A percentile compares a stretch with the other conserved stretches of the same genome.
Conservation (phyloP, 2,113 vertebrate genomes). For the Lamprologus lemairii region DNA sequence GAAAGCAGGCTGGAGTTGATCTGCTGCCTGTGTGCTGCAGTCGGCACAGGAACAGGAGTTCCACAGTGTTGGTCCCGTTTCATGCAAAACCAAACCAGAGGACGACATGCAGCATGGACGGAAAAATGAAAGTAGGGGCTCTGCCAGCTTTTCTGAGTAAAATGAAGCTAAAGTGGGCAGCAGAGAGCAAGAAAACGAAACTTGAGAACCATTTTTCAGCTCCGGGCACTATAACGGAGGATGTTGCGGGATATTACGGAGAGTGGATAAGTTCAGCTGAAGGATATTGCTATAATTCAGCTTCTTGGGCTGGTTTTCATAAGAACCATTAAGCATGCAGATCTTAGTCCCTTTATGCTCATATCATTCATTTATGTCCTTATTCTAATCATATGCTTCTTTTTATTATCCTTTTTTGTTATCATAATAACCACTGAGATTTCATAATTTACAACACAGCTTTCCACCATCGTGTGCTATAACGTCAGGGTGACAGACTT, state of each 20-base stretch:
- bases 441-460: background rate
- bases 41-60: constrained; percentile 8
- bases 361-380: background rate
- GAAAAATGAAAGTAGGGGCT: constrained; percentile 37
- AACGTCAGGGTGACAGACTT: background rate
- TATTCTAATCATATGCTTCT: background rate
- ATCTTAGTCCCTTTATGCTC: background rate
- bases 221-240: constrained; percentile 3
- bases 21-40: constrained; percentile 6
- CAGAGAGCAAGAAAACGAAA: constrained; percentile 17
- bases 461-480: background rate
- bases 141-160: constrained; percentile 44
- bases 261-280: background rate
- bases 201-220: constrained; percentile 25
- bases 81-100: constrained; percentile 45
- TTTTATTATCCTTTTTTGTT: background rate
- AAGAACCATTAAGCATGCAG: background rate
- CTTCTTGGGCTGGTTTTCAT: background rate
- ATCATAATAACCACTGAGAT: background rate
- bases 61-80: constrained; percentile 18
- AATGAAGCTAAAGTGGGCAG: constrained; percentile 34
- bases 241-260: background rate
- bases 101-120: constrained; percentile 10
- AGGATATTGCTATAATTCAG: constrained; percentile 3
- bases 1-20: constrained; percentile 17